Base-by-base conservation (phyloP, 2,797 vertebrate genomes). In the Phrynocephalus forsythii region DNA sequence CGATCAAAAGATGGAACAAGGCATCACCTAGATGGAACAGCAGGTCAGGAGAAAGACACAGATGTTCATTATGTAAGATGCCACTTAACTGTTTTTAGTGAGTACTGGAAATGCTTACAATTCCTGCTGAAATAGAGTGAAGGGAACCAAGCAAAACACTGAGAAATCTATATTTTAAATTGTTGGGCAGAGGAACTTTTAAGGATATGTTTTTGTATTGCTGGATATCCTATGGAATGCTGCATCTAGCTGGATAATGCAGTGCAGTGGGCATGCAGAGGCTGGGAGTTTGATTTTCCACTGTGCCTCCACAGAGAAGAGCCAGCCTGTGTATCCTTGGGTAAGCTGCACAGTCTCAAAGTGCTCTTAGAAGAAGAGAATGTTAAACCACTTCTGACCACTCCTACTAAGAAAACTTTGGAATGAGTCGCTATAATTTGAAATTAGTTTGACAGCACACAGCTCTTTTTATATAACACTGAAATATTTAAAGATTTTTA, bases 161-260 rank as follows among this genome's bases (percentile, higher is more conserved):
- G 30, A 87, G 71, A 93, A 91, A 84, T 67, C 75, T 1, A 68
- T 86, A 83, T 85, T 76, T 77, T 68, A 68, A 0, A 87, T 20
- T 52, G 28, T 22, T 83, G 20, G 1, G 28, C 24, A 84, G 92
- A 93, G 88, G 0, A 86, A 6, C 22, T 44, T 76, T 2, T 82
- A 48, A 85, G 82, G 26, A 67, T 87, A 86, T 82, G 6, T 71
- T 91, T 86, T 69, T 38, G 80, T 84, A 85, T 85, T 16, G 67
- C 91, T 83, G 79, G 63, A 88, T 76, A 86, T 87, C 85, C 77
- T 88, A 26, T 75, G 67, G 88, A 22, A 15, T 68, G 48, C 20
- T 18, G 26, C n/a, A 88, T 18, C 87, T 92, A 20, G 15, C 60
- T 63, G 60, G 60, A 63, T 63, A 63, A 18, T 18, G 16, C 60